phyloP scores from a whole-genome alignment of 2,888 invertebrate genomes.

The Brachypalpus laphriformis region DNA sequence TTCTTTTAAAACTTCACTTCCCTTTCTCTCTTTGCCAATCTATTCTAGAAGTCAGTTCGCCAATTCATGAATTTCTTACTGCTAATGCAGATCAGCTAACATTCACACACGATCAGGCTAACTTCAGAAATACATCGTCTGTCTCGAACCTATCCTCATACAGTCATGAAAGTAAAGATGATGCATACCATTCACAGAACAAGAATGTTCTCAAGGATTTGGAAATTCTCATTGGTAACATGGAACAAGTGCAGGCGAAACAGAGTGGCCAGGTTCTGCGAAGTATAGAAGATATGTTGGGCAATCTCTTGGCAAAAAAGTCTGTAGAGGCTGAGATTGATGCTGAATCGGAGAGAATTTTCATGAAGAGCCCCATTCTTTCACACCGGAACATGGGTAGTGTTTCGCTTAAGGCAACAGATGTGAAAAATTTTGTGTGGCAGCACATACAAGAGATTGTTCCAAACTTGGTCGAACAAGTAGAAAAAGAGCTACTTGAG shows the following conservation, averaged over 20 bases:
- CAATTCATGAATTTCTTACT: slow-evolving; percentile 81
- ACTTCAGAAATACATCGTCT: slow-evolving; percentile 49
- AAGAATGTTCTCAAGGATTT: slow-evolving; percentile 81
- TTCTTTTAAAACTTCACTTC: slow-evolving; percentile 56
- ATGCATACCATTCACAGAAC: slow-evolving; percentile 77
- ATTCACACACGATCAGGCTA: slow-evolving; percentile 61
- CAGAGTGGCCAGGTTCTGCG: slow-evolving; percentile 80
- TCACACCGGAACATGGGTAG: slow-evolving; percentile 57
- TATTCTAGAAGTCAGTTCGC: slow-evolving; percentile 77
- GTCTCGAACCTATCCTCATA: slow-evolving; percentile 72
- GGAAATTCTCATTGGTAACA: slow-evolving; percentile 82
- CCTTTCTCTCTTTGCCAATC: slow-evolving; percentile 69
- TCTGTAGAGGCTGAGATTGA: slow-evolving; percentile 77
- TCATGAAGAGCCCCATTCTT: slow-evolving; percentile 82
- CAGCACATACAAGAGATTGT: slow-evolving; percentile 83
- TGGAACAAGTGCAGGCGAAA: slow-evolving; percentile 82
- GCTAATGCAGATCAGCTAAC: slow-evolving; percentile 77
- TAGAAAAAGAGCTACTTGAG: slow-evolving; percentile 81
- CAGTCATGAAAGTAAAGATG: slow-evolving; percentile 75
- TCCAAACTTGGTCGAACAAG: slow-evolving; percentile 82
- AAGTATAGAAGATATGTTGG: slow-evolving; percentile 81
- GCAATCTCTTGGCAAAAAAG: slow-evolving; percentile 77
- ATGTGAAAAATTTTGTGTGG: slow-evolving; percentile 82
- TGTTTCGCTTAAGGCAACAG: slow-evolving; percentile 70
- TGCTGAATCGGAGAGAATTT: slow-evolving; percentile 79